Evolutionary conservation across 2,888 invertebrate species (phyloP).

Genomic region (Autographa pulchrina): DNA sequence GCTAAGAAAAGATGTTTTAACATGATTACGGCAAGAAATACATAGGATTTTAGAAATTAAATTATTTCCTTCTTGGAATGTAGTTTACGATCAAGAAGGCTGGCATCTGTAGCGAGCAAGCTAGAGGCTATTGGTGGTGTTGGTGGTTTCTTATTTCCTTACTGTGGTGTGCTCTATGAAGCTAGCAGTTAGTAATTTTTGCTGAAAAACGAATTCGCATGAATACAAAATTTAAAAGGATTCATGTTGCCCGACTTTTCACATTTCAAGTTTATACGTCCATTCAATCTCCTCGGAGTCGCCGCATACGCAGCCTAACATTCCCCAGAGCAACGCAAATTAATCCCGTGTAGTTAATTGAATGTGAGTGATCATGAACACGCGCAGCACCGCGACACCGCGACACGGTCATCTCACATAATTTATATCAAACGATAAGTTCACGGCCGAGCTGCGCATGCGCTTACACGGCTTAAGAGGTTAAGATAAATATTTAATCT

Average conservation of each 20-base stretch:
- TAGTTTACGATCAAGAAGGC: too few relatives aligned
- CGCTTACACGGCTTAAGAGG: conserved; percentile 24
- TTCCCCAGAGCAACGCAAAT: conserved; percentile 12
- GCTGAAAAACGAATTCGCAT: too few relatives aligned
- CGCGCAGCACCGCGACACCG: background rate
- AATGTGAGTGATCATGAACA: conserved; percentile 13
- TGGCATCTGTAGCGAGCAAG: too few relatives aligned
- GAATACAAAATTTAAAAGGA: too few relatives aligned
- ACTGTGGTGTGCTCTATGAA: too few relatives aligned
- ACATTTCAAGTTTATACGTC: background rate
- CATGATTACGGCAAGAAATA: background rate
- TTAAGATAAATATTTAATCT: conserved; percentile 25
- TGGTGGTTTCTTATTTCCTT: too few relatives aligned
- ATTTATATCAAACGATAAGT: conserved; percentile 12
- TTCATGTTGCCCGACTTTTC: background rate
- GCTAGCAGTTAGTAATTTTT: too few relatives aligned
- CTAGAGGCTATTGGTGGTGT: too few relatives aligned
- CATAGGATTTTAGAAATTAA: background rate
- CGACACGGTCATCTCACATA: conserved; percentile 6
- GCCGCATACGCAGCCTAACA: background rate
- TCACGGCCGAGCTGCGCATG: background rate
- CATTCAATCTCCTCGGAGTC: background rate
- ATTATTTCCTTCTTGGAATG: too few relatives aligned
- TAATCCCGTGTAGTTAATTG: conserved; percentile 20
- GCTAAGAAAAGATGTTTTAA: background rate